Evolutionary conservation across 2,797 vertebrate species (phyloP).

Genomic region (Phoebastria nigripes): DNA sequence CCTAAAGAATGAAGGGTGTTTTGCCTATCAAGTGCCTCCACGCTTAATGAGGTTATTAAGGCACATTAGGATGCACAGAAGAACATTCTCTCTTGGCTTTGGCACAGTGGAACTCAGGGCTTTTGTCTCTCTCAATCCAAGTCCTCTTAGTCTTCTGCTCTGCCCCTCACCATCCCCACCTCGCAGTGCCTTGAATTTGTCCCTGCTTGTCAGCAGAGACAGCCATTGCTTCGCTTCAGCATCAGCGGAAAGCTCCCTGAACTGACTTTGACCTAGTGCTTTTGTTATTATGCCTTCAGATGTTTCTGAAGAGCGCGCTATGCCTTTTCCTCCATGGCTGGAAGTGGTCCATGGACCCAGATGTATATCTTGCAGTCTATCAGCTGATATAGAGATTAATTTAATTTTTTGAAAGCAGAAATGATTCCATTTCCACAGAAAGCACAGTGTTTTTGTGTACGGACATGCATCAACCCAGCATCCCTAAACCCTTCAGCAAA

Average conservation of each 20-base stretch:
- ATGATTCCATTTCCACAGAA: neutral
- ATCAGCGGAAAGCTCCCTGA: neutral
- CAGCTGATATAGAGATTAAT: neutral
- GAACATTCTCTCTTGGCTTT: neutral
- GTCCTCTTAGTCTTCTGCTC: neutral
- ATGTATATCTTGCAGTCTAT: neutral
- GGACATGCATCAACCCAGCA: neutral
- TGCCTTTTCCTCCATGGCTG: neutral
- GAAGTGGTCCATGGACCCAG: neutral
- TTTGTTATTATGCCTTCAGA: neutral
- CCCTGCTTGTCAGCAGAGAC: neutral
- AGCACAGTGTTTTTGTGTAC: accelerated
- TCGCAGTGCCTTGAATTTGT: neutral
- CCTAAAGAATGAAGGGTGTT: neutral
- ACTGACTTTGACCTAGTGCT: neutral
- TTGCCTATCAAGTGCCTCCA: neutral
- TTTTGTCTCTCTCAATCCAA: neutral
- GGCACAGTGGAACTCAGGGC: neutral
- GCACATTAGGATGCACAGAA: neutral
- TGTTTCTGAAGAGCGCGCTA: neutral
- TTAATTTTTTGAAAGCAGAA: neutral
- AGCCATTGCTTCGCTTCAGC: accelerated
- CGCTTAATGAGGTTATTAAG: neutral
- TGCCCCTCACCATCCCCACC: neutral
- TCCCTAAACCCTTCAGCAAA: neutral